Base-by-base conservation (phyloP, 2,113 vertebrate species). In the Gobiocypris rarus region DNA sequence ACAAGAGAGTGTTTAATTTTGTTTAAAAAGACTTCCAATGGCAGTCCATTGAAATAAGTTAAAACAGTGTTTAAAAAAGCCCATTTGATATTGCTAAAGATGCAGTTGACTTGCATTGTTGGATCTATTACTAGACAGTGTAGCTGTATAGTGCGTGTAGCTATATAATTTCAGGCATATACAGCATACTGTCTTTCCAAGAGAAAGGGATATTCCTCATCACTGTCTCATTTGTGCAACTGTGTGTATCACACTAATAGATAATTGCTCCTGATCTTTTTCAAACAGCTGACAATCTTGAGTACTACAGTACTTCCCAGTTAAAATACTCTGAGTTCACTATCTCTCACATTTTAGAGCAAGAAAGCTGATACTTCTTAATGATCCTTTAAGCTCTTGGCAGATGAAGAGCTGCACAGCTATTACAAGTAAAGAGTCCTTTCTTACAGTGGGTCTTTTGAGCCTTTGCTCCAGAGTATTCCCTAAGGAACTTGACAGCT, bases 401-500 rank as follows among this genome's bases (percentile, higher is more conserved):
- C 76, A 61, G 76, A 78, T 78, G 76, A 78, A 78, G 7, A 1
- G 26, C 58, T 26, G 8, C 15, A 34, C 54, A 31, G 54, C 50
- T 79, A 61, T 74, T 48, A 74, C 48, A 31, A 78, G 24, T 41
- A 77, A 58, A 58, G 56, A 43, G 38, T 59, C 54, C 38, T 59
- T 48, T 59, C 38, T 56, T 61, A 14, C 56, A 26, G 34, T 45
- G 75, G 56, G 54, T 61, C 75, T 78, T 78, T 79, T 79, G 58
- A 79, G n/a, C 13, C 43, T 79, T 81, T 81, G 41, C 78, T 65
- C 14, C 2, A 50, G 56, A 45, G 34, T 61, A 78, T 78, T 61
- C 75, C 75, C 56, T 5, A 24, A 43, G 75, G 75, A 78, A 43
- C 75, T 9, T 81, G n/a, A n/a, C n/a, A n/a, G n/a, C n/a, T n/a